Base-by-base conservation (phyloP, 2,113 vertebrate species). In the Aix galericulata region DNA sequence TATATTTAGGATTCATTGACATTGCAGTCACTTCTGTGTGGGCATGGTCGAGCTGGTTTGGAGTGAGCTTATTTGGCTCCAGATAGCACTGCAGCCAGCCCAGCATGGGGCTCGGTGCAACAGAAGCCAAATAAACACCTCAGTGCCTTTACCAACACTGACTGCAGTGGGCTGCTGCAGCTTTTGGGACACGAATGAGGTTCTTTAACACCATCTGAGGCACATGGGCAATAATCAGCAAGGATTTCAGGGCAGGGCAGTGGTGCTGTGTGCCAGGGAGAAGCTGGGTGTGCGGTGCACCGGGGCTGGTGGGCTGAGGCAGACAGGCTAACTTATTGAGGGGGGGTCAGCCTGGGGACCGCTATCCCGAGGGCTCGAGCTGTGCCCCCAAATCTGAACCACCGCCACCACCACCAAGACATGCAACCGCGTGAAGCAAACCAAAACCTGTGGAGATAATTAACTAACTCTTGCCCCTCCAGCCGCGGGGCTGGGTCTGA, bases 21-120 rank as follows among this genome's bases (percentile, higher is more conserved):
- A 96, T 23, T 85, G 95, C 94, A 96, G 94, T 91, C 81, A 73
- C 71, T 94, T 44, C 82, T 40, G 67, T 62, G 94, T 94, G 95
- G 94, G 93, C 93, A 88, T 67, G 76, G 74, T 26, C 66, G 81
- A 73, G 86, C 77, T 64, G 13, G 34, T 82, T 82, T 84, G 17
- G 72, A 81, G 87, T 34, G 74, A 92, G 91, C 71, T 87, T 44
- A 87, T 88, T 91, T 73, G 94, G 93, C 86, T 82, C 32, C 62
- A 17, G 87, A 64, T 13, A 75, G 60, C 80, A n/a, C 21, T 86
- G 82, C 85, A 91, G 88, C 9, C 85, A 68, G 87, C 0, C 4
- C 75, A 46, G 80, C 76, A 13, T 2, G 42, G 72, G 63, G 13
- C 64, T 71, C 12, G 3, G 2, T 52, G 83, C 92, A 42, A 64